Evolutionary conservation across 2,888 invertebrate species (phyloP), one percentile per base, ranked within the genome.

Genomic region (Ennomos erosarius): DNA sequence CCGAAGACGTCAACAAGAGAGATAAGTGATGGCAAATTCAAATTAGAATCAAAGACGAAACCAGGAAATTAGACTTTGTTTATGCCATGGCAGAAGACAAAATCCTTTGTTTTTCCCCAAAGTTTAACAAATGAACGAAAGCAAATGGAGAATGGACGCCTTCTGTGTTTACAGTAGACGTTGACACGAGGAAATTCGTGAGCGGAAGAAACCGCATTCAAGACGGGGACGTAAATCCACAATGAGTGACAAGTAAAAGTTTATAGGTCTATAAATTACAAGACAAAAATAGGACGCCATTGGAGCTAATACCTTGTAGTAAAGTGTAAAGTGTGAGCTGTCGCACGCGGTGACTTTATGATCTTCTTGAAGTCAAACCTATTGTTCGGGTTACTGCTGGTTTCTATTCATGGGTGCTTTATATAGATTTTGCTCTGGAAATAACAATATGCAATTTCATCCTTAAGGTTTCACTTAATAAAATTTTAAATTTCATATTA

Each of bases 181-280:
- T 86, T 88, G 90, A 90, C 90, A 89, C 78, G 85, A 87, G 90
- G 86, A 87, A 90, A 87, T 83, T 87, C 83, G 86, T 84, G 85
- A 84, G 85, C 87, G 87, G 90, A 89, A 87, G 90, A 89, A 85
- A 89, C 89, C 88, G 75, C 91, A 92, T 91, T 85, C 81, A 84
- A 90, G 88, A 83, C 90, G 87, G 77, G 75, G 64, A 74, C 90
- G 82, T 91, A 91, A 91, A 92, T 88, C 84, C 84, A 76, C 78
- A 64, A 70, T 83, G 88, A 91, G 90, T 92, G 91, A 92, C 91
- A 92, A 88, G 87, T 86, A 81, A 88, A 88, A 89, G 81, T 91
- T 91, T 92, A 91, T 88, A 76, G 85, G 81, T 79, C 85, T 82
- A 87, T 91, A 90, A 91, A 92, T 88, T 87, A 82, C 82, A 82